phyloP scores from a whole-genome alignment of 2,797 vertebrate genomes.

The Myiotriccus ornatus region DNA sequence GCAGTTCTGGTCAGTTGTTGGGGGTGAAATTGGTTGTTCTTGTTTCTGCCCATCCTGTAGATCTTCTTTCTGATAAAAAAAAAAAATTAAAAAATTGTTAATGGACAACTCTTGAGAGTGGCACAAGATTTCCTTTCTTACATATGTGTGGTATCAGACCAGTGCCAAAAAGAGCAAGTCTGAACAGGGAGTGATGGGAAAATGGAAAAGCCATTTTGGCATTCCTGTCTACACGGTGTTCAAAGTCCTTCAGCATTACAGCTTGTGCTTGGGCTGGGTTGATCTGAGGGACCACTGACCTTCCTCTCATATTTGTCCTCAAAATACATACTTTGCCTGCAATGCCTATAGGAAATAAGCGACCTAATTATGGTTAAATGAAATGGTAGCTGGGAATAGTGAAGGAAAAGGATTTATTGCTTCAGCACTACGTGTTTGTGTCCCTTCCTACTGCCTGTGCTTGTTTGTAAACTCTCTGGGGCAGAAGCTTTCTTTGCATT shows the following conservation, averaged over 20 bases:
- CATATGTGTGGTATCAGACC: not conserved
- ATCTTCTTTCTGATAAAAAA: not conserved
- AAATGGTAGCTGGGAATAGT: not conserved
- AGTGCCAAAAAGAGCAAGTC: not conserved
- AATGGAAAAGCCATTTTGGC: not conserved
- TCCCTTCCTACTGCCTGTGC: not conserved
- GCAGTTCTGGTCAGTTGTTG: not conserved
- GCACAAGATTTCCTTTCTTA: not conserved
- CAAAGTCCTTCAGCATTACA: not conserved
- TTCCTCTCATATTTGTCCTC: not conserved
- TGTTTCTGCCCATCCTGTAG: not conserved
- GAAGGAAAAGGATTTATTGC: not conserved
- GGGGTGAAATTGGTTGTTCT: not conserved
- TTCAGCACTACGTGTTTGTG: not conserved
- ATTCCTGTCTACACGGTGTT: not conserved
- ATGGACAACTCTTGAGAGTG: not conserved
- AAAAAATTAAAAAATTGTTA: accelerated
- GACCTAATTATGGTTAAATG: not conserved
- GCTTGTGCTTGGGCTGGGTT: accelerated
- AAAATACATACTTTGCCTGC: not conserved
- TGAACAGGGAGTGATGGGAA: accelerated
- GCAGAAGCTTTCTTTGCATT: not conserved
- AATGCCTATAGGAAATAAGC: not conserved
- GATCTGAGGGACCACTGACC: not conserved
- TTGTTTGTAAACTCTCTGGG: not conserved